Conservation (phyloP, 2,797 vertebrate species). For the Pteronotus mesoamericanus region DNA sequence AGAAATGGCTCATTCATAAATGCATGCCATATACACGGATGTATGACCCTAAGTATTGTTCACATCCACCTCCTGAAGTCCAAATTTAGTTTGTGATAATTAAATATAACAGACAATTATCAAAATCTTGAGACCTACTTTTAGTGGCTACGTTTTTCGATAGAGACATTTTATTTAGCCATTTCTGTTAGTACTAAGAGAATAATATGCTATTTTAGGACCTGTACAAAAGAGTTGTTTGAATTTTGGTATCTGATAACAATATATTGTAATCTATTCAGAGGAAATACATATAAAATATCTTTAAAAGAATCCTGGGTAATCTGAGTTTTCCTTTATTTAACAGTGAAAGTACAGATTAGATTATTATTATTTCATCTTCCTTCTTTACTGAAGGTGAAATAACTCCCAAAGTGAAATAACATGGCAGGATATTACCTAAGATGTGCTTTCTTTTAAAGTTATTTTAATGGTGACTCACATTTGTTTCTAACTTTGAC, state of each 20-base stretch:
- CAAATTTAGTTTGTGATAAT: neutral
- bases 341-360: constrained; percentile 8
- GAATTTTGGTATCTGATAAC: neutral
- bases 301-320: constrained; percentile 1
- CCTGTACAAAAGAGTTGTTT: neutral
- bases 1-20: neutral
- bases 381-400: constrained; percentile 6
- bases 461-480: constrained; percentile 9
- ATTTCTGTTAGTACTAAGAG: constrained; percentile 15
- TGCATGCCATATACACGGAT: neutral
- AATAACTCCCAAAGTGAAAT: neutral
- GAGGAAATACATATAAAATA: neutral
- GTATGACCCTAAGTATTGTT: neutral
- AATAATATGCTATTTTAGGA: neutral
- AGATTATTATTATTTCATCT: neutral
- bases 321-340: constrained; percentile 30
- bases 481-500: constrained; percentile 26
- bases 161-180: neutral
- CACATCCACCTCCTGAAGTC: neutral
- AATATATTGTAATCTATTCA: constrained; percentile 14
- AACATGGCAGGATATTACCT: neutral
- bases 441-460: neutral
- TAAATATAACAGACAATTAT: neutral
- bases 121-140: constrained; percentile 15
- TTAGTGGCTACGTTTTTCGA: neutral